Evolutionary conservation across 2,888 invertebrate species (phyloP).

Genomic region (Nomada fabriciana): DNA sequence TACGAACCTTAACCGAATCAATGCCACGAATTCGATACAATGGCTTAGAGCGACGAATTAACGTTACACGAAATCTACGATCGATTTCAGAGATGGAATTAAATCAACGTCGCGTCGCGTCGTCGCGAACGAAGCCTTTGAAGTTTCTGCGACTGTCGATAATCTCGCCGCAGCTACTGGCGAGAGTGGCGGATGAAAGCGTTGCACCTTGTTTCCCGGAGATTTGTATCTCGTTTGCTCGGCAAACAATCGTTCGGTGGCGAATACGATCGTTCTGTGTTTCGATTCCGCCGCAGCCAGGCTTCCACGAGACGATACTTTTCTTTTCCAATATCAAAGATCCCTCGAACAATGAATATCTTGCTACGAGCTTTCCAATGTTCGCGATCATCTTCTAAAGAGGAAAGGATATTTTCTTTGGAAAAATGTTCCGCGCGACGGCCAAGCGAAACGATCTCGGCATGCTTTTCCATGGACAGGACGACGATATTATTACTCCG

Average conservation of each 20-base stretch:
- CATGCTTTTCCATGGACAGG: conserved; percentile 8
- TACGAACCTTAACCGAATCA: not conserved
- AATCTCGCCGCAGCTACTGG: not conserved
- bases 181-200: no score
- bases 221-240: conserved; percentile 35
- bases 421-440: not conserved
- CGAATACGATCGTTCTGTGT: not conserved
- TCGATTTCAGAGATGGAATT: not conserved
- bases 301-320: no score
- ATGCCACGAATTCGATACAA: not conserved
- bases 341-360: no score
- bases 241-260: conserved; percentile 1
- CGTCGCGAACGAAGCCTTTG: not conserved
- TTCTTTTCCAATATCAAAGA: no score
- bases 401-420: no score
- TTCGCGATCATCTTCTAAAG: no score
- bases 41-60: not conserved
- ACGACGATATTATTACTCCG: conserved; percentile 51
- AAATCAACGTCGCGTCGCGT: not conserved
- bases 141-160: conserved; percentile 1
- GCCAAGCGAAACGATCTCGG: conserved; percentile 7
- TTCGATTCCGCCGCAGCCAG: no score
- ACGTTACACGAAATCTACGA: not conserved
- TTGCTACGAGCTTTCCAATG: no score
- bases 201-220: not conserved